phyloP scores from a whole-genome alignment of 1,140 invertebrate genomes.

The Triops longicaudatus region DNA sequence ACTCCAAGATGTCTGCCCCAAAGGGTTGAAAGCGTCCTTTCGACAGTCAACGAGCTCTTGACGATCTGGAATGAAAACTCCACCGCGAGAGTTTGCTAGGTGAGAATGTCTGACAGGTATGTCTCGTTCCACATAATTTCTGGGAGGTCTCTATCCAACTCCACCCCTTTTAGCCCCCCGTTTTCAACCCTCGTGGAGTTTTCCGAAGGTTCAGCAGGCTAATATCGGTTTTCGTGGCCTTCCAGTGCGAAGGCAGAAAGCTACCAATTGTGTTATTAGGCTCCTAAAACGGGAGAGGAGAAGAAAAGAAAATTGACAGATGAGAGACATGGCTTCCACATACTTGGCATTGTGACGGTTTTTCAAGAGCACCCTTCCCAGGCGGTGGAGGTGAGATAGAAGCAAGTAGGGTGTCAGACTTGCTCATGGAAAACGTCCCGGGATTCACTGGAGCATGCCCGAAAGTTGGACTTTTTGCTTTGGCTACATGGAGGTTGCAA shows the following conservation, averaged over 20 bases:
- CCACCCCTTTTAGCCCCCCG: background rate
- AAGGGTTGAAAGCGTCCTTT: background rate
- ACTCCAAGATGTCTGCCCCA: background rate
- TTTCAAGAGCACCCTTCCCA: background rate
- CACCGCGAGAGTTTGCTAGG: background rate
- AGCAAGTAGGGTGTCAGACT: too few relatives aligned
- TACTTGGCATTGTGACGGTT: background rate
- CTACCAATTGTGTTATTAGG: conserved; percentile 8
- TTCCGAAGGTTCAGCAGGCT: background rate
- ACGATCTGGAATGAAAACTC: background rate
- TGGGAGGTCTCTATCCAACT: conserved; percentile 7
- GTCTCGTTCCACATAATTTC: background rate
- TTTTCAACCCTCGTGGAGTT: too few relatives aligned
- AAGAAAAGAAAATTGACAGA: background rate
- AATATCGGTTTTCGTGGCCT: conserved; percentile 2
- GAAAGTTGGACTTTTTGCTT: too few relatives aligned
- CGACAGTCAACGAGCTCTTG: background rate
- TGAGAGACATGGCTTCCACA: background rate
- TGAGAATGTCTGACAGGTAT: background rate
- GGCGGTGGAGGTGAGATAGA: too few relatives aligned
- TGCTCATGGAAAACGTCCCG: too few relatives aligned
- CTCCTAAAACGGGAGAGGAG: background rate
- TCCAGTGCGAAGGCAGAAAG: background rate
- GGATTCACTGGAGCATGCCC: too few relatives aligned
- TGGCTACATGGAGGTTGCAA: too few relatives aligned